Evolutionary conservation across 1,140 invertebrate species (phyloP), one percentile per base, ranked within the genome.

Genomic region (Brachionus koreanus): DNA sequence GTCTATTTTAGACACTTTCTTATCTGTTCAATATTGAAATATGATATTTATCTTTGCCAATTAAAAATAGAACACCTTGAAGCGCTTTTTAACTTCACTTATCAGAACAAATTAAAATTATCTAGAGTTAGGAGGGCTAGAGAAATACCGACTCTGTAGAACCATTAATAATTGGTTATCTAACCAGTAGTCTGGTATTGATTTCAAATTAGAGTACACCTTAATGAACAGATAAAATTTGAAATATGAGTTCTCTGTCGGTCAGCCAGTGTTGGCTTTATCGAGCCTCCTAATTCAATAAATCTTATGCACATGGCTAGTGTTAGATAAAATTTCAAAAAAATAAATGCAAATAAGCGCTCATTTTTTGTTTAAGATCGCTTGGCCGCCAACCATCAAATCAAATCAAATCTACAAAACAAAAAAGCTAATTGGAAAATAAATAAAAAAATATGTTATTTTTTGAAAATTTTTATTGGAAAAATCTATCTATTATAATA

Each of bases 191-290:
- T 33, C 33, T 29, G 16, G 65, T 69, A 69, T 69, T 39, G 65
- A 69, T 69, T 69, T 69, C 65, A 69, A 69, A 69, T 37, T 37
- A 69, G 16, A n/a, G n/a, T 33, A 43, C n/a, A 69, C 65, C 65
- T 69, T 69, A 69, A 69, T 69, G 65, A 69, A 42, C 65, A 37
- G 65, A 69, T 69, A 37, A 69, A 69, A 39, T 37, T 69, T 69
- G 33, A 65, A 39, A 37, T 39, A 9, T 35, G 29, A 37, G 16
- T 69, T 69, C 35, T 35, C 37, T 69, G 33, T 69, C 33, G 3
- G 9, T 29, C 29, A 33, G 9, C 33, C 16, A 42, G 33, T 33
- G 65, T 69, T 16, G 12, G 35, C 37, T 69, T 69, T 19, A 69
- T 69, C 65, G 16, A 69, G 39, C 16, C n/a, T 57, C n/a, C 19